Evolutionary conservation across 2,888 invertebrate species (phyloP).

Genomic region (Tupiocoris notatus): DNA sequence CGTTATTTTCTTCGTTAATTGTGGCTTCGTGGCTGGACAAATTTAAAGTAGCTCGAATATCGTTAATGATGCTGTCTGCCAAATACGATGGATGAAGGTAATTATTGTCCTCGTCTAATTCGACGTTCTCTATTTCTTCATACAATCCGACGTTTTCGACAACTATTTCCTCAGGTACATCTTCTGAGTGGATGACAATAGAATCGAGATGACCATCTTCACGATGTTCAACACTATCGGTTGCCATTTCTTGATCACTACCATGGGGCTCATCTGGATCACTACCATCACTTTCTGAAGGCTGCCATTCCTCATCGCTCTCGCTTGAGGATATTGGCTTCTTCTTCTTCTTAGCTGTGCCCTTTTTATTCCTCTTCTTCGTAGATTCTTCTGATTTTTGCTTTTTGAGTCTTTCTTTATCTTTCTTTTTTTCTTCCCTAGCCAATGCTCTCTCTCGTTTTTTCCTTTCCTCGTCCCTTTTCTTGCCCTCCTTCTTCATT

Average conservation of each 20-base stretch:
- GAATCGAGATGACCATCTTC: background rate
- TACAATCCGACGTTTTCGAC: background rate
- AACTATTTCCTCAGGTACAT: background rate
- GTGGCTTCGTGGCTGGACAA: too few relatives aligned
- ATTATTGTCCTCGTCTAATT: too few relatives aligned
- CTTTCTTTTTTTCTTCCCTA: constrained; percentile 16
- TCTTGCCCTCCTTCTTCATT: constrained; percentile 15
- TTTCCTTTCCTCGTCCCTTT: constrained; percentile 1
- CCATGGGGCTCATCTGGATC: background rate
- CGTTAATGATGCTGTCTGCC: background rate
- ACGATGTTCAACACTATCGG: background rate
- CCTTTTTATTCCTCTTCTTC: background rate
- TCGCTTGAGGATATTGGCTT: constrained; percentile 5
- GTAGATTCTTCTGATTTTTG: background rate
- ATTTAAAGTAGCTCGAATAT: background rate
- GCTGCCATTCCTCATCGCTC: constrained; percentile 12
- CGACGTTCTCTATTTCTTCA: too few relatives aligned
- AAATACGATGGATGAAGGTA: background rate
- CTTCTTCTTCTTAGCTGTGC: background rate
- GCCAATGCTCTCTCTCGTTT: constrained; percentile 1
- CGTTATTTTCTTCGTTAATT: too few relatives aligned
- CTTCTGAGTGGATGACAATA: too few relatives aligned
- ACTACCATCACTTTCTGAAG: background rate
- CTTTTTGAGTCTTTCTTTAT: constrained; percentile 4
- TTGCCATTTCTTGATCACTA: background rate